Evolutionary conservation across 2,797 vertebrate species (phyloP).

Genomic region (Garrulus glandarius): DNA sequence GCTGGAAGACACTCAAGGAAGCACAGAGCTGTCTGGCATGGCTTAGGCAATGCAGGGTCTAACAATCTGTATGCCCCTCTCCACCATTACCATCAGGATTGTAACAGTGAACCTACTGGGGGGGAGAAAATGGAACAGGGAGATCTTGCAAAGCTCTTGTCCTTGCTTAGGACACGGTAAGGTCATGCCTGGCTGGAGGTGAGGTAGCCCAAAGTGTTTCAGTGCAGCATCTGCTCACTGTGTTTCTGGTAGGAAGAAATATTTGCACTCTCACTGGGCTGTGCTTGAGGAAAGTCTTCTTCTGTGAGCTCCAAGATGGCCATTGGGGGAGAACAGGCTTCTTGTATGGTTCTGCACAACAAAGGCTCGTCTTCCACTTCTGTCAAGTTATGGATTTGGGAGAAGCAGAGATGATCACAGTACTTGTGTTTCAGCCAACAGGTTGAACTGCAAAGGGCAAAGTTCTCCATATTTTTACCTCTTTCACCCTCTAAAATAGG

Average conservation of each 20-base stretch:
- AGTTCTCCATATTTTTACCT: background rate
- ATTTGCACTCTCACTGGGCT: background rate
- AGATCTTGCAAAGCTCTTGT: background rate
- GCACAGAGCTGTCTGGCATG: rapidly evolving
- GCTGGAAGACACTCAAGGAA: background rate
- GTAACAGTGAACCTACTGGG: background rate
- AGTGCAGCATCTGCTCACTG: background rate
- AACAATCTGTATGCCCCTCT: rapidly evolving
- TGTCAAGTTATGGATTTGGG: rapidly evolving
- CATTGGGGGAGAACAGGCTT: background rate
- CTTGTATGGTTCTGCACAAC: background rate
- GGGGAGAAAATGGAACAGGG: background rate
- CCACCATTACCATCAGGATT: background rate
- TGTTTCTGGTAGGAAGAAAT: background rate
- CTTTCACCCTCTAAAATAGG: background rate
- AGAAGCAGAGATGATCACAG: background rate
- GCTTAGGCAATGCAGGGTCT: background rate
- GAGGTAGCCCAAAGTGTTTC: rapidly evolving
- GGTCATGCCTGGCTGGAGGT: background rate
- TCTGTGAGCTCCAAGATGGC: background rate
- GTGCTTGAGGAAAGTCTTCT: background rate
- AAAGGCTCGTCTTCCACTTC: background rate
- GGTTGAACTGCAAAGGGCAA: background rate
- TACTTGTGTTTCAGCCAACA: background rate
- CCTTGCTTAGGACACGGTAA: background rate